Base-by-base conservation (phyloP, 1,140 invertebrate genomes). In the Mactra quadrangularis region DNA sequence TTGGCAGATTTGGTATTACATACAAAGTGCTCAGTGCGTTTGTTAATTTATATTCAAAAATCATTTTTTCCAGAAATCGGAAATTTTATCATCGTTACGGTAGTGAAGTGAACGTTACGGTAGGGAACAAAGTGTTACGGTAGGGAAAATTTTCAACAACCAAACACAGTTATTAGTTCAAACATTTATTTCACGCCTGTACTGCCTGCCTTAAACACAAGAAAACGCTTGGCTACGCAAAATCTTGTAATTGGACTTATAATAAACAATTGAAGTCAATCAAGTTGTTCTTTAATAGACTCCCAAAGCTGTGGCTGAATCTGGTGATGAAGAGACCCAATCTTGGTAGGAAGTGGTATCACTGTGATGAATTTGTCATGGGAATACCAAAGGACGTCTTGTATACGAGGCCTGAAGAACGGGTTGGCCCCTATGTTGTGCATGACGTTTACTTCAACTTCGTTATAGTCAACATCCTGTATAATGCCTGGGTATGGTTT, bases 221-320 rank as follows among this genome's bases (percentile, higher is more conserved):
- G 6, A 15, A 41, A 41, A 41, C 15, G 15, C 38, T 41, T 15
- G 15, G 38, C 38, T 41, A 41, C 15, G 38, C 15, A 41, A 15
- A 41, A 7, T n/a, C n/a, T n/a, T n/a, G n/a, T 9, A 55, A 55
- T 22, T 55, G 4, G 6, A 7, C 6, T 7, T 19, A 55, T 22
- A 55, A n/a, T 55, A 19, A 7, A 27, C 3, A 55, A 55, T 55
- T 4, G 19, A 55, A 55, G 6, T 55, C n/a, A 55, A 55, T 55
- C 53, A n/a, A 55, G 53, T 55, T 9, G 53, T 55, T 55, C 53
- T 55, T 55, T n/a, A 55, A 55, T 55, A n/a, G 53, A n/a, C 53
- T 22, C 53, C 53, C 38, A 41, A 41, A 41, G 38, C 38, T 41
- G 19, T 55, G 53, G 53, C 25, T 55, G 53, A 55, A 55, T 55